A percentile compares a stretch with the other conserved stretches of the same genome.
These are phyloP conservation scores for Dendronephthya gigantea DNA, from an alignment of 64 coral and sea anemone species.

Conservation along the genomic window DNA sequence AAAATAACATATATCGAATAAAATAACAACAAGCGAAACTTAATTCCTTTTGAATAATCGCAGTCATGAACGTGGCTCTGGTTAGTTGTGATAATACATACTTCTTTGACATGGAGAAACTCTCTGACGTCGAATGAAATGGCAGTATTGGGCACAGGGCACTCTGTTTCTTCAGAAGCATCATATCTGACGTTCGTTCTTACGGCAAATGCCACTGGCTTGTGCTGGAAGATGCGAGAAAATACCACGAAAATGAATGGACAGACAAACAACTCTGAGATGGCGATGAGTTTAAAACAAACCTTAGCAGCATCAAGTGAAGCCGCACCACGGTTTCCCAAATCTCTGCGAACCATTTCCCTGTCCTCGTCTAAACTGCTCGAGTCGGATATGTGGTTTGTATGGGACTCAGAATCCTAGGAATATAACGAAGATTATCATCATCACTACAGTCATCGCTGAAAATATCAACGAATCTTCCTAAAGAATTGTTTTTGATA, in stretches of 20 bases:
- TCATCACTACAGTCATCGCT: no score
- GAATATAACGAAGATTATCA: not conserved
- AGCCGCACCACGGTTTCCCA: slow-evolving; percentile 73
- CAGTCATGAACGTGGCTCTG: not conserved
- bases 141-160: slow-evolving; percentile 77
- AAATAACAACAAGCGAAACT: no score
- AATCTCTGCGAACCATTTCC: slow-evolving; percentile 68
- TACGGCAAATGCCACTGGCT: slow-evolving; percentile 98
- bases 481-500: not conserved
- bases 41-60: not conserved
- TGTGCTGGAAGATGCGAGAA: slow-evolving; percentile 45
- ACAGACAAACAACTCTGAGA: no score
- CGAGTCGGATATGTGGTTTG: slow-evolving; percentile 52
- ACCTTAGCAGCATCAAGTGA: slow-evolving; percentile 83
- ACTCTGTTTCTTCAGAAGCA: slow-evolving; percentile 84
- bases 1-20: no score
- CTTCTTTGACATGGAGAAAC: slow-evolving; percentile 97
- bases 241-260: not conserved
- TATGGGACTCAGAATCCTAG: slow-evolving; percentile 8
- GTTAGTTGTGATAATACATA: not conserved
- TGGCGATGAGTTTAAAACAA: not conserved
- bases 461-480: no score
- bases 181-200: slow-evolving; percentile 89
- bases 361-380: slow-evolving; percentile 95
- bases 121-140: slow-evolving; percentile 93